Base-by-base conservation (phyloP, 2,113 vertebrate genomes). In the Hippopotamus amphibius region DNA sequence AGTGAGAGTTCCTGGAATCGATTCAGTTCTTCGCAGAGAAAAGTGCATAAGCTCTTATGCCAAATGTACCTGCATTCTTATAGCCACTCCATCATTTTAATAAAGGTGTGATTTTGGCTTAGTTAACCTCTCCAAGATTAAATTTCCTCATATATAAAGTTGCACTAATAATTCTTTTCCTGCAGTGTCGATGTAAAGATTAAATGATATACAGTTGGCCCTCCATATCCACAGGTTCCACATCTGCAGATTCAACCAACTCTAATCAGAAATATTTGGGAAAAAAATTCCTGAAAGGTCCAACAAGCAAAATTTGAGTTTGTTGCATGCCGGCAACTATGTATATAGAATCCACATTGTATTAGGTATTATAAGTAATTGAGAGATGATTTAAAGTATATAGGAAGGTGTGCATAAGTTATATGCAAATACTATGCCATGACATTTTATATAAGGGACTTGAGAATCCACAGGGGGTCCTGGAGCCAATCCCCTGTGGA, bases 61-160 rank as follows among this genome's bases (percentile, higher is more conserved):
- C 91, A 71, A 84, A 93, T 65, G 28, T 61, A 63, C 65, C 33
- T 72, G 55, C n/a, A 80, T 77, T 90, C 55, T 69, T 89, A 79
- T 26, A 76, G 48, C n/a, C 71, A 43, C 59, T 15, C 43, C 72
- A 96, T 86, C 57, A 86, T 86, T 93, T 93, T 90, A 76, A 85
- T 85, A 63, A 80, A 71, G 71, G 14, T 63, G 43, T 57, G 24
- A 57, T 72, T 96, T 96, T 80, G 55, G 24, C 72, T 86, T 86
- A 69, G 55, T 86, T 74, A 48, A 80, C 55, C 8, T 90, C 57
- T 48, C 71, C 24, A 74, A 90, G 72, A 72, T 90, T 85, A 71
- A 37, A 88, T 79, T 55, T 93, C 30, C 37, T 96, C 37, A 41
- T 81, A 57, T 80, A 41, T 72, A 85, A 93, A 65, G 10, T 72